phyloP scores from a whole-genome alignment of 2,888 invertebrate species.

The Gymnocheta viridis region DNA sequence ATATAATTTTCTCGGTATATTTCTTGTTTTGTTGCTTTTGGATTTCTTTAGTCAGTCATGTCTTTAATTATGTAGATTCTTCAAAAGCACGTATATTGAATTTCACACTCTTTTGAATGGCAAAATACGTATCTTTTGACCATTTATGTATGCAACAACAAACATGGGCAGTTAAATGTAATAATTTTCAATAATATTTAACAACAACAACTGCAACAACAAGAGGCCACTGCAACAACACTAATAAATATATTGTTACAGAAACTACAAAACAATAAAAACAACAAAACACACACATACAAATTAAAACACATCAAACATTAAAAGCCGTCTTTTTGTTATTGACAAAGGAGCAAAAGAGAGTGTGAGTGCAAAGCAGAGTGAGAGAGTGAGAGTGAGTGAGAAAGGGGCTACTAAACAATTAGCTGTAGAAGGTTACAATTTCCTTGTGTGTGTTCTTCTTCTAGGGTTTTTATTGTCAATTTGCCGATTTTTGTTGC shows the following conservation, averaged over 20 bases:
- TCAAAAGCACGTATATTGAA: constrained; percentile 67
- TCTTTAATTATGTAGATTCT: constrained; percentile 64
- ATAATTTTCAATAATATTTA: constrained; percentile 62
- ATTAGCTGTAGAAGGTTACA: constrained; percentile 50
- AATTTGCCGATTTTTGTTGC: neutral
- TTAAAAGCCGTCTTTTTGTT: constrained; percentile 53
- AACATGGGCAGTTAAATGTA: constrained; percentile 32
- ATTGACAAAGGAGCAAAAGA: constrained; percentile 37
- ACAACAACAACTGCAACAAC: constrained; percentile 20
- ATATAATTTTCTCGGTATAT: constrained; percentile 36
- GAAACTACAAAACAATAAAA: constrained; percentile 16
- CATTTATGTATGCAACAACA: constrained; percentile 32
- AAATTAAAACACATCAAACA: constrained; percentile 56
- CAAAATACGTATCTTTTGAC: constrained; percentile 49
- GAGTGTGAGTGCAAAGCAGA: too few species aligned
- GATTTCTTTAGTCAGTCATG: constrained; percentile 21
- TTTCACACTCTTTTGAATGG: constrained; percentile 65
- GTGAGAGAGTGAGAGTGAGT: neutral
- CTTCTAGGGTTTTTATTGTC: constrained; percentile 1
- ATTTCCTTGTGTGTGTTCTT: constrained; percentile 42
- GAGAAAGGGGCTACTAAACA: neutral
- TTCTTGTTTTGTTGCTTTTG: neutral
- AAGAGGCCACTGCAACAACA: constrained; percentile 22
- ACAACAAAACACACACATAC: neutral
- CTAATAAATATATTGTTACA: constrained; percentile 52